Evolutionary conservation across 2,888 invertebrate species (phyloP), one percentile per base, ranked within the genome.

Genomic region (Melieria omissa): DNA sequence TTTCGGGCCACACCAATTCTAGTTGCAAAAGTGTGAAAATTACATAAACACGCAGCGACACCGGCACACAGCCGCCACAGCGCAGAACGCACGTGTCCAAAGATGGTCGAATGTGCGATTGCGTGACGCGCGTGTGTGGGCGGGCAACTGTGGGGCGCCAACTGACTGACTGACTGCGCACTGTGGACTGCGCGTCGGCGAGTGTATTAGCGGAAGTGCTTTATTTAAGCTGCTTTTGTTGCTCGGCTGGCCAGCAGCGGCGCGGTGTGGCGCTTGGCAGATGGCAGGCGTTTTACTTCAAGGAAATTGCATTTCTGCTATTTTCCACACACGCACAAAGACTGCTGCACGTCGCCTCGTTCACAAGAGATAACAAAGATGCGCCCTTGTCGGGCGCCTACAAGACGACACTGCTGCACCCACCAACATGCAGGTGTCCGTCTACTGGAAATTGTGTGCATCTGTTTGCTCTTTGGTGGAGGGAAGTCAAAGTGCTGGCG

Each of bases 161-260:
- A 29, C 29, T 29, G 29, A 29, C 29, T 29, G 29, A 16, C 16
- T 52, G 47, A 63, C 63, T n/a, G n/a, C 46, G 10, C 46, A n/a
- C 57, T 12, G 10, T 10, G 49, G 49, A 12, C 9, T 14, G 62
- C 14, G 55, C 49, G 79, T 80, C 78, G 81, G 82, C 79, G 80
- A 82, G 81, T 81, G 79, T 81, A 81, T 82, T 81, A 81, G 81
- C 81, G 81, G 81, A 81, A 81, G 81, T 82, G 81, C 81, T 81
- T 81, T 81, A 81, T 81, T 81, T 81, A 81, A 82, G 82, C 82
- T 77, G 76, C 77, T 76, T 61, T 42, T 44, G 60, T 64, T 55
- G 74, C 81, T 81, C 81, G 81, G 29, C 29, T 29, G 29, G 29
- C 29, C 29, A 29, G 3, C 3, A n/a, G 29, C 3, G 29, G 29